These are phyloP conservation scores for Mermis nigrescens DNA, from an alignment of 2,888 invertebrate species.

Conservation along the genomic window DNA sequence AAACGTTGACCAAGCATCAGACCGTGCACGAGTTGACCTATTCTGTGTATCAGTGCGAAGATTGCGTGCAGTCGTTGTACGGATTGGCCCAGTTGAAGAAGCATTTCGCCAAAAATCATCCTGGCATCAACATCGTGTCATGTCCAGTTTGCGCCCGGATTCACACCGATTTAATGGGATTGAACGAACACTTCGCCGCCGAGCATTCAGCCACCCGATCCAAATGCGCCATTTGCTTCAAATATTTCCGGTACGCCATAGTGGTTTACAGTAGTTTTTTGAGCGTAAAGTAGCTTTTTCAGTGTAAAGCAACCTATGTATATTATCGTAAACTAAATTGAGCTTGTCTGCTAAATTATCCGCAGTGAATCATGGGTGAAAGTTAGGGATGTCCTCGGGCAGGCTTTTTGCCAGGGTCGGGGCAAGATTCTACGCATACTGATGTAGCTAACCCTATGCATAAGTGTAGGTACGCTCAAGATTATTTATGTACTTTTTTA, in stretches of 20 bases:
- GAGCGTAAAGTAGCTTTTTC: too few species aligned
- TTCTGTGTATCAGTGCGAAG: constrained; percentile 10
- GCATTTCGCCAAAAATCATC: constrained; percentile 4
- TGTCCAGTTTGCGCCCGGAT: constrained; percentile 9
- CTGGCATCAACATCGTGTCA: constrained; percentile 4
- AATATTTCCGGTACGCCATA: background rate
- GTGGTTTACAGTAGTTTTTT: too few species aligned
- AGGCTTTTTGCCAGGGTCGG: too few species aligned
- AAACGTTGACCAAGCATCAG: constrained; percentile 3
- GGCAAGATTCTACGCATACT: too few species aligned
- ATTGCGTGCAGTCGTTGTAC: constrained; percentile 8
- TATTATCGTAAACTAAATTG: too few species aligned
- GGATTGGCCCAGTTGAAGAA: constrained; percentile 6
- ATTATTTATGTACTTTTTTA: too few species aligned
- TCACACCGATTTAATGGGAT: constrained; percentile 3
- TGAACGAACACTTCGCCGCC: constrained; percentile 1
- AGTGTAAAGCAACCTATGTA: too few species aligned
- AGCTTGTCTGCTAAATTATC: too few species aligned
- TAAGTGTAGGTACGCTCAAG: too few species aligned
- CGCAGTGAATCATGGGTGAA: too few species aligned
- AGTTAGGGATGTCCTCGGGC: too few species aligned
- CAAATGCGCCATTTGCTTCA: background rate
- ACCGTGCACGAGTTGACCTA: constrained; percentile 7
- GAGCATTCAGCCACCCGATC: constrained; percentile 3
- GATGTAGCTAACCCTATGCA: too few species aligned